Percentiles rank a stretch among this genome's conserved stretches.
phyloP scores from a whole-genome alignment of 1,140 invertebrate species.

The Trichomalopsis sarcophagae region DNA sequence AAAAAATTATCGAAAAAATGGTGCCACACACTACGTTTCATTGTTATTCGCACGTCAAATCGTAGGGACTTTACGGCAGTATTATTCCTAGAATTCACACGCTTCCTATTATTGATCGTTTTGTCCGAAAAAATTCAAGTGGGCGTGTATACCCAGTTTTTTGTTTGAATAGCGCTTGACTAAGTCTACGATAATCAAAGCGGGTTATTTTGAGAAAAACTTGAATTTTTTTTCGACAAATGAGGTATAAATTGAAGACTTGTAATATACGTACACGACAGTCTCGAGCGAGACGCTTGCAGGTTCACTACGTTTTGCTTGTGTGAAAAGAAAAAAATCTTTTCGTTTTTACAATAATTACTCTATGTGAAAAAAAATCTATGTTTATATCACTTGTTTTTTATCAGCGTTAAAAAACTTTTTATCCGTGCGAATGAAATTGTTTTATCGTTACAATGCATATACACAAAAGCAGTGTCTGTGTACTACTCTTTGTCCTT shows the following conservation, averaged over 20 bases:
- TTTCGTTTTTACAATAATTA: neutral
- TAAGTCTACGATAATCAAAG: neutral
- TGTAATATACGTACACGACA: slow-evolving; percentile 6
- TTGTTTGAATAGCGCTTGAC: neutral
- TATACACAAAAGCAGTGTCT: neutral
- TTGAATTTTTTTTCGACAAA: slow-evolving; percentile 4
- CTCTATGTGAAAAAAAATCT: neutral
- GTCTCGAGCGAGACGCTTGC: neutral
- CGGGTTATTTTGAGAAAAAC: neutral
- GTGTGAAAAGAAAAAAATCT: neutral
- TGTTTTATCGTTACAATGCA: slow-evolving; percentile 2
- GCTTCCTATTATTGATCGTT: neutral
- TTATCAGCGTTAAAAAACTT: neutral
- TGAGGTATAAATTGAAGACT: neutral
- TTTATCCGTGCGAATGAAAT: neutral
- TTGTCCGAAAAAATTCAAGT: neutral
- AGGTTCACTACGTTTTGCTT: slow-evolving; percentile 22
- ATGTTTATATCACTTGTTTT: neutral
- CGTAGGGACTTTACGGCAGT: slow-evolving; percentile 18
- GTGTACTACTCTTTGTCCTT: slow-evolving; percentile 10
- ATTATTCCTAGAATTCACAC: slow-evolving; percentile 11
- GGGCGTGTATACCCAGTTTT: neutral
- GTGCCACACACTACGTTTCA: neutral
- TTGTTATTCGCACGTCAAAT: neutral
- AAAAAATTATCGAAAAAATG: neutral